These are phyloP conservation scores for Oophaga pumilio DNA, from an alignment of 2,113 vertebrate species.

Conservation along the genomic window DNA sequence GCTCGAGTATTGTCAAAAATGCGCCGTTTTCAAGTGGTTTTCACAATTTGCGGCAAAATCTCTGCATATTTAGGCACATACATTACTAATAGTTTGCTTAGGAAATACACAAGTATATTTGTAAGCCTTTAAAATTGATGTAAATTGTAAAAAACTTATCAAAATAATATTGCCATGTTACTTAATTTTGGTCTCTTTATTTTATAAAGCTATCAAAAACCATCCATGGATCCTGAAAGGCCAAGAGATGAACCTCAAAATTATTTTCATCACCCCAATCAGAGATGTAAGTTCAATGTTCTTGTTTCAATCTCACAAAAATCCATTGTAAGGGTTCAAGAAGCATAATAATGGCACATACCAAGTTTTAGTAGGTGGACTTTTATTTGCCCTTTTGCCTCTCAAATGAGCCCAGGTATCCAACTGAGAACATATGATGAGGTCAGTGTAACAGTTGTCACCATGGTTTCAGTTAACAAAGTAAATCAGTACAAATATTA, in stretches of 20 bases:
- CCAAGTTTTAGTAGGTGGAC: not conserved
- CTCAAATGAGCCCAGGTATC: not conserved
- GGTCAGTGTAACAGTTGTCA: not conserved
- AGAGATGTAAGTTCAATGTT: constrained; percentile 61
- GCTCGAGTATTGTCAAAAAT: no score
- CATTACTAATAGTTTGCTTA: not conserved
- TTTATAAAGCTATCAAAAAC: not conserved
- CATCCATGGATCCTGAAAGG: constrained; percentile 42
- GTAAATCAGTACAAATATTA: not conserved
- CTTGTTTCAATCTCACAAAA: not conserved
- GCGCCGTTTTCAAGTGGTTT: no score
- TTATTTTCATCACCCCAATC: constrained; percentile 21
- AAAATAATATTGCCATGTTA: not conserved
- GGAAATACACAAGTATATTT: not conserved
- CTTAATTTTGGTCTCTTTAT: not conserved
- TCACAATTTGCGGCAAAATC: no score
- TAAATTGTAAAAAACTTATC: not conserved
- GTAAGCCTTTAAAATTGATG: not conserved
- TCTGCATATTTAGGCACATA: no score
- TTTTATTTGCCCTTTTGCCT: not conserved
- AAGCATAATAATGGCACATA: not conserved
- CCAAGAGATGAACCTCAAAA: constrained; percentile 41
- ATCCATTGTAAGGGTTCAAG: not conserved
- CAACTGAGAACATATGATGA: not conserved
- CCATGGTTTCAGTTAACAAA: not conserved